Evolutionary conservation across 2,888 invertebrate genomes (phyloP), one percentile per base, ranked within the genome.

Genomic region (Thereva unica): DNA sequence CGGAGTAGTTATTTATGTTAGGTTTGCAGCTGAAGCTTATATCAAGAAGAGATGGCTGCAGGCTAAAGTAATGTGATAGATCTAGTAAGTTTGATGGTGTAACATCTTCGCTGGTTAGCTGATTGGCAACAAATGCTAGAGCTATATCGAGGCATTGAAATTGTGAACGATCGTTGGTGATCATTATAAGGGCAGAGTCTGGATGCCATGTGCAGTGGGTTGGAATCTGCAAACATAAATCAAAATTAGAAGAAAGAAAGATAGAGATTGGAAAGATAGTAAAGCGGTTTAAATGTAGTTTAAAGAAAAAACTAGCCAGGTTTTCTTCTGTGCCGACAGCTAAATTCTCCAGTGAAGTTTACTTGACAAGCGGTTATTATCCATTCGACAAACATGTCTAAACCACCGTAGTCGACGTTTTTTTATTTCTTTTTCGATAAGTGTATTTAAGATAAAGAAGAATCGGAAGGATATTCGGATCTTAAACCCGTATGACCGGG

Each of bases 101-200:
- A 8, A 85, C 82, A 73, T 89, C 89, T 77, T 90, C 90, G 67
- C 85, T 85, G 38, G 87, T 78, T 57, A 90, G 80, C 75, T 90
- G 89, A 72, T 86, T 84, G 72, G 85, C 86, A 54, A 92, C 80
- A 66, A 86, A 85, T 35, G 86, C 85, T 67, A 92, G 80, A 3
- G 91, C 87, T 70, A 88, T 82, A 76, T 92, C 92, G 76, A 87
- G 91, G 76, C 89, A 88, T 79, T 91, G 89, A 68, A 91, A 82
- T 75, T 90, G 89, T 4, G 90, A 89, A 69, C 86, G 83, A 73
- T 89, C 87, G 75, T 90, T 90, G 44, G 86, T 85, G 35, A 90
- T 84, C 68, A 87, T 84, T 37, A 89, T 84, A 65, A 91, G 75
- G 41, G 87, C 86, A 41, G 89, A 89, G 71, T 86, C 85, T 34